Conservation (phyloP, 2,888 invertebrate genomes). For the Drosophila infuscata region DNA sequence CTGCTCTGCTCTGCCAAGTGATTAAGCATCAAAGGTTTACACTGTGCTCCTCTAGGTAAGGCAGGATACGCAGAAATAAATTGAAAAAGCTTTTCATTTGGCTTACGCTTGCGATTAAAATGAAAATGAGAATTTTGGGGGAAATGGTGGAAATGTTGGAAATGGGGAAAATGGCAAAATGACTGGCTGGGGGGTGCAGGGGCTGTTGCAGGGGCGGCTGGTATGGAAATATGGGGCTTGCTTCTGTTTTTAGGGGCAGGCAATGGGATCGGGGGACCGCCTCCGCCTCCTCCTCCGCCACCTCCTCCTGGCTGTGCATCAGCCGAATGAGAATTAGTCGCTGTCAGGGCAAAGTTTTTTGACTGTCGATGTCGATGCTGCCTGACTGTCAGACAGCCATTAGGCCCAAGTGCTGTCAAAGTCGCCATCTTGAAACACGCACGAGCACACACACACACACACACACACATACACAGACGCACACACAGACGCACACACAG, state of each 20-base stretch:
- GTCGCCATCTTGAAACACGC: slow-evolving; percentile 75
- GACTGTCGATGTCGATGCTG: slow-evolving; percentile 39
- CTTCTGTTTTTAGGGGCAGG: neutral
- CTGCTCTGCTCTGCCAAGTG: slow-evolving; percentile 48
- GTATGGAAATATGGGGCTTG: slow-evolving; percentile 35
- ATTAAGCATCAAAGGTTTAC: slow-evolving; percentile 71
- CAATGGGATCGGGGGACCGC: neutral
- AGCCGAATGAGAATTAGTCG: slow-evolving; percentile 64
- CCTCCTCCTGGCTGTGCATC: slow-evolving; percentile 33
- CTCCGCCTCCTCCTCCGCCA: no score
- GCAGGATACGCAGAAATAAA: slow-evolving; percentile 62
- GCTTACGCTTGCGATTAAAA: slow-evolving; percentile 75
- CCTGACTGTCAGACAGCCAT: slow-evolving; percentile 64
- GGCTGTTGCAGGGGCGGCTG: neutral
- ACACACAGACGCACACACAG: neutral
- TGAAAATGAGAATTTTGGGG: slow-evolving; percentile 53
- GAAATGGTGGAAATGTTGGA: neutral
- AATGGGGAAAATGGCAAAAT: neutral
- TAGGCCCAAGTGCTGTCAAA: slow-evolving; percentile 74
- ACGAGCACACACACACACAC: slow-evolving; percentile 34
- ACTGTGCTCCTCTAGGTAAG: slow-evolving; percentile 44
- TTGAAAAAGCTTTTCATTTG: slow-evolving; percentile 79
- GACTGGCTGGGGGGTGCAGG: neutral
- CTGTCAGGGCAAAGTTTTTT: slow-evolving; percentile 63
- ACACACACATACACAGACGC: no score